phyloP scores from a whole-genome alignment of 1,140 invertebrate genomes.

The Lithobius niger region DNA sequence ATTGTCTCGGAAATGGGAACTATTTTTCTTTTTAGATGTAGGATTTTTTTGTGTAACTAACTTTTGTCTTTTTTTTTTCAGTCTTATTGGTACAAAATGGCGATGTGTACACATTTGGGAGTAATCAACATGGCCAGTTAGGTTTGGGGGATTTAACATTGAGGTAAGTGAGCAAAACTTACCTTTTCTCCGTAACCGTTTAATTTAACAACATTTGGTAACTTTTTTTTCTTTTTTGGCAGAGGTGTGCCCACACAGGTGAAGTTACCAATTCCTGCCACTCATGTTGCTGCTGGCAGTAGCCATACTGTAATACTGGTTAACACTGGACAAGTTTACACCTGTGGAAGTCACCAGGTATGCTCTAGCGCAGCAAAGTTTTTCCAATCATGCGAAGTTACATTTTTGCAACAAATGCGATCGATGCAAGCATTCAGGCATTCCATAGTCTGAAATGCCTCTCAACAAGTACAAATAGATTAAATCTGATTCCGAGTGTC shows the following conservation, averaged over 20 bases:
- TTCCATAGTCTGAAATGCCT: too few species aligned
- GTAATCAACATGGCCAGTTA: constrained; percentile 86
- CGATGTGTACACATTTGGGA: constrained; percentile 68
- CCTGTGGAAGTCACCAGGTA: constrained; percentile 82
- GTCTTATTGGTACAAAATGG: constrained; percentile 50
- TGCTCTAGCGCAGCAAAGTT: too few species aligned
- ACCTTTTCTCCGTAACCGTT: too few species aligned
- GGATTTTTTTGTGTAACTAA: too few species aligned
- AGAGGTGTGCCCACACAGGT: constrained; percentile 63
- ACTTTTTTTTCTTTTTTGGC: constrained; percentile 22
- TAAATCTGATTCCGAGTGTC: too few species aligned
- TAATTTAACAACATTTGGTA: not conserved
- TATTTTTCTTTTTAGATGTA: too few species aligned
- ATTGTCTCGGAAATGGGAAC: too few species aligned
- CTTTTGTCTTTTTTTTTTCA: constrained; percentile 26
- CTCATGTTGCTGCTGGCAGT: constrained; percentile 78
- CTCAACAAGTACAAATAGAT: too few species aligned
- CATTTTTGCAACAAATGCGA: too few species aligned
- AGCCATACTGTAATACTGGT: constrained; percentile 90
- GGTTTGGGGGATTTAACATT: constrained; percentile 68
- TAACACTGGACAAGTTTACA: constrained; percentile 77
- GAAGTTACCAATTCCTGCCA: constrained; percentile 48
- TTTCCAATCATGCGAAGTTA: too few species aligned
- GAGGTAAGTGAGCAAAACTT: constrained; percentile 7
- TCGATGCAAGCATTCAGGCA: too few species aligned